A percentile compares a stretch with the other conserved stretches of the same genome.
phyloP scores from a whole-genome alignment of 2,888 invertebrate species.

The Eucera pruinosa region DNA sequence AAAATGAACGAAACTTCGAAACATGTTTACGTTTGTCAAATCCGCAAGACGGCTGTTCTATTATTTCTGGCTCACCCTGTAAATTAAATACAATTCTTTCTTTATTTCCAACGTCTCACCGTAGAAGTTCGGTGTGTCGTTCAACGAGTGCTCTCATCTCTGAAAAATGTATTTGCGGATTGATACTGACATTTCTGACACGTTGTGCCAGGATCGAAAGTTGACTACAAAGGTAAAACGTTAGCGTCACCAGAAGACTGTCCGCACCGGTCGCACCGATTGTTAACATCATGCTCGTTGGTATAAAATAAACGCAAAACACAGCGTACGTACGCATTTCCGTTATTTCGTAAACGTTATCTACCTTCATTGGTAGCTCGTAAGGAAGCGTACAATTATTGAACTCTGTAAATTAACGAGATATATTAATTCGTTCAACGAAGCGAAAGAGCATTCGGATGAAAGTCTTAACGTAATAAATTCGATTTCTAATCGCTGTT shows the following conservation, averaged over 20 bases:
- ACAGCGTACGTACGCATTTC: constrained; percentile 43
- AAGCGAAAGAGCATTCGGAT: no score
- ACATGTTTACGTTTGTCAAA: no score
- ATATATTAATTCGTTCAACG: not conserved
- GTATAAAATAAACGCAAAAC: constrained; percentile 61
- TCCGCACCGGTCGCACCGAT: constrained; percentile 62
- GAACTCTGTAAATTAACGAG: constrained; percentile 36
- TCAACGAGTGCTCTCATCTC: constrained; percentile 56
- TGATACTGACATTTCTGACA: constrained; percentile 27
- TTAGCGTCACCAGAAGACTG: constrained; percentile 59
- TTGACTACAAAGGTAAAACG: constrained; percentile 62
- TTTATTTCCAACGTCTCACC: constrained; percentile 32
- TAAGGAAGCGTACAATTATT: constrained; percentile 58
- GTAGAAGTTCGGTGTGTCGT: constrained; percentile 59
- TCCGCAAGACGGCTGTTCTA: no score
- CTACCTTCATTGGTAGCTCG: constrained; percentile 55
- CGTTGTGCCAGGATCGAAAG: constrained; percentile 56
- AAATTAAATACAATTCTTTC: not conserved
- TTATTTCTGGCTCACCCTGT: no score
- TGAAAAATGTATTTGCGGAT: constrained; percentile 29
- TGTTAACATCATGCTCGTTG: constrained; percentile 50
- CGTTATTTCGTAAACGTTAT: constrained; percentile 54
- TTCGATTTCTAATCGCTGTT: no score
- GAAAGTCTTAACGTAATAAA: no score
- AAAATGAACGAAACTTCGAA: no score